Evolutionary conservation across 2,113 vertebrate genomes (phyloP), one percentile per base, ranked within the genome.

Genomic region (Neodon shergylaensis): DNA sequence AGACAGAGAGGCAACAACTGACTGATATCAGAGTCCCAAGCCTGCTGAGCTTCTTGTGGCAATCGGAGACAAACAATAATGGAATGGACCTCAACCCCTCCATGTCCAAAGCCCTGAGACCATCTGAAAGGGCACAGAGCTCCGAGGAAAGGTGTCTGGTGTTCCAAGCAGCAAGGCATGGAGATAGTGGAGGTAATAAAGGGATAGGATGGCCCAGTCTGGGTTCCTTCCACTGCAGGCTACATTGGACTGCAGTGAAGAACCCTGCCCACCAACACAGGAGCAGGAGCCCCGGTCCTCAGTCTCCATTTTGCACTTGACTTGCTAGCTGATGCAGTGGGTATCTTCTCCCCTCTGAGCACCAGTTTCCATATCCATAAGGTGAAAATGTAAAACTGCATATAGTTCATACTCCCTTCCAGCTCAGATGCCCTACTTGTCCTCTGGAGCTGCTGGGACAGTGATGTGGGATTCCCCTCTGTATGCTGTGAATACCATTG

Each of bases 281-380:
- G 44, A 73, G 13, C n/a, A 1, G 0, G 36, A 65, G 52, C 3
- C 31, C 84, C 0, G 0, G 65, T 36, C 39, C 72, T 33, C 21
- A 42, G 74, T 70, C 36, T 95, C 8, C 12, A 11, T 70, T 92
- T 36, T 82, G 68, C 16, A 49, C 54, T 31, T 7, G 2, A 91
- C n/a, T 58, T 70, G 36, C 22, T 21, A 28, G 7, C 19, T 33
- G 36, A 82, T 24, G 7, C 28, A 72, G 49, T 26, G 49, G 19
- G 5, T 33, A 9, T 65, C 74, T 42, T 24, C 19, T 7, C 7
- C 42, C 77, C 44, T 31, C 72, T 63, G 31, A 61, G 36, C 31
- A 58, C 88, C 65, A 26, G 63, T 72, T 42, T 39, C 22, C 74
- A 52, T 63, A 77, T 65, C 90, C 73, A 11, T 77, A 28, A 88